These are phyloP conservation scores for Lanistes nyassanus DNA, from an alignment of 1,140 invertebrate species.

Conservation along the genomic window DNA sequence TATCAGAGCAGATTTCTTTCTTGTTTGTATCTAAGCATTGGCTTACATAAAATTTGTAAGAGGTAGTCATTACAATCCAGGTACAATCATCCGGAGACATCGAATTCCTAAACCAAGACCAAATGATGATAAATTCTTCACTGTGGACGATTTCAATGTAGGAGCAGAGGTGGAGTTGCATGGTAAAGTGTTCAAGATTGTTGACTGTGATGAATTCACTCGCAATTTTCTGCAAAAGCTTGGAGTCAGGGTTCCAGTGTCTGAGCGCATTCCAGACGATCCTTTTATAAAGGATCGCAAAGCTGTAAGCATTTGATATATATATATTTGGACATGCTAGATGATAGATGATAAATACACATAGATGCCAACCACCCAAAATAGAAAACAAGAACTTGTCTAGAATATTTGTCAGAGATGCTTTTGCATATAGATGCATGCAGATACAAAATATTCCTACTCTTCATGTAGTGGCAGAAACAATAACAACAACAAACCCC, in stretches of 20 bases:
- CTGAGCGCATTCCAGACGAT: conserved; percentile 52
- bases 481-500: too few species aligned
- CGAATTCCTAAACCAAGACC: conserved; percentile 78
- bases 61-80: conserved; percentile 63
- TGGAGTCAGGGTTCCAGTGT: conserved; percentile 78
- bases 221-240: conserved; percentile 83
- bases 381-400: too few species aligned
- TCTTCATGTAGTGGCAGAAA: too few species aligned
- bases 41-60: too few species aligned
- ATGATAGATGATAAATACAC: too few species aligned
- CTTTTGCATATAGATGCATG: too few species aligned
- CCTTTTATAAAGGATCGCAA: conserved; percentile 62
- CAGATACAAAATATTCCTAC: too few species aligned
- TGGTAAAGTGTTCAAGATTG: conserved; percentile 82
- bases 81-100: conserved; percentile 79
- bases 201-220: conserved; percentile 86
- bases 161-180: conserved; percentile 81
- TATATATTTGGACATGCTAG: background rate
- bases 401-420: too few species aligned
- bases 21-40: too few species aligned
- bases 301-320: conserved; percentile 53
- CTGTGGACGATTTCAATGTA: conserved; percentile 71
- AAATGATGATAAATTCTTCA: conserved; percentile 77
- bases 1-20: too few species aligned
- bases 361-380: too few species aligned